Evolutionary conservation across 2,113 vertebrate species (phyloP), one percentile per base, ranked within the genome.

Genomic region (Sterrhoptilus dennistouni): DNA sequence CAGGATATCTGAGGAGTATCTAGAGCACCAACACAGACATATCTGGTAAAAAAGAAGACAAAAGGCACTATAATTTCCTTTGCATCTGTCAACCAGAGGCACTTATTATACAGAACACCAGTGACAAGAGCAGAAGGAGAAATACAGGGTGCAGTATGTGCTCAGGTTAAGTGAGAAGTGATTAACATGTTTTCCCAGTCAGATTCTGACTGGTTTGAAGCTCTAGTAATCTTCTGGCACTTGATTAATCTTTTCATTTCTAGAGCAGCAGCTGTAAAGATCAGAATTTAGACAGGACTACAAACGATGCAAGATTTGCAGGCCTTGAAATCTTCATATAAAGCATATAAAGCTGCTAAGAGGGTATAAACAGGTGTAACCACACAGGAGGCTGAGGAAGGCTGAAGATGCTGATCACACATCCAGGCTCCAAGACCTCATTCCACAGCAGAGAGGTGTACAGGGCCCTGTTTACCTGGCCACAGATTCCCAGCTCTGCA

Each of bases 161-260:
- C 80, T 83, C 71, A 68, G 66, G 71, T 63, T 71, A 88, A 90
- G 71, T 50, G 38, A 83, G 76, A 71, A 68, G 83, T 23, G 29
- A 83, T 89, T 93, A 89, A 68, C 57, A 47, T 54, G 38, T 91
- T 93, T 93, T 68, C 57, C 27, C 83, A 59, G 86, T 54, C 80
- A 72, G 22, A 68, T 68, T 83, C 68, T 93, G 80, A 72, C 83
- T 16, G 4, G 27, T 45, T 42, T 83, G 71, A 94, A 72, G 90
- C 57, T 93, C 71, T 50, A 47, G 71, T 83, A 92, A 88, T 86
- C 70, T 90, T 74, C 74, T 66, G 70, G 70, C 54, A 86, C 90
- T 94, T 93, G 66, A 91, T 54, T 79, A 86, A 90, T 89, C 76
- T 66, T 92, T 92, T 87, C 77, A 63, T 83, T 92, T 92, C 89